Percentiles rank a stretch among this genome's conserved stretches.
phyloP scores from a whole-genome alignment of 1,140 invertebrate genomes.

The Leptopilina clavipes region DNA sequence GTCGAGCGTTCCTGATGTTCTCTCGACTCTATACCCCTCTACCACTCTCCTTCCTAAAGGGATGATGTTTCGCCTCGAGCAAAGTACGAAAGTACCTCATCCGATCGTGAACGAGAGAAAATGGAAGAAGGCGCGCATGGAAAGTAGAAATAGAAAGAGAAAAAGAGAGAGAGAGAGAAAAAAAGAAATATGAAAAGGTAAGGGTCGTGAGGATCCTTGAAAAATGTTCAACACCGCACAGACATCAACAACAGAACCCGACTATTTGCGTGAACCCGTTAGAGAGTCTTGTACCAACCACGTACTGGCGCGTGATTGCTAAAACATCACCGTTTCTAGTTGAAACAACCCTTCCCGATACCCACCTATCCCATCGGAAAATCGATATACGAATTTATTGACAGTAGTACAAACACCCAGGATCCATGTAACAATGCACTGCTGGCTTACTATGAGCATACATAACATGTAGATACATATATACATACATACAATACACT shows the following conservation, averaged over 20 bases:
- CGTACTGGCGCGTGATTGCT: constrained; percentile 20
- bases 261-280: constrained; percentile 26
- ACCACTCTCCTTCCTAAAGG: background rate
- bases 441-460: background rate
- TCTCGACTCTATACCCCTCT: background rate
- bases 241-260: constrained; percentile 24
- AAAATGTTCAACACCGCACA: constrained; percentile 9
- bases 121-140: background rate
- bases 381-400: constrained; percentile 23
- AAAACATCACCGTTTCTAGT: constrained; percentile 29
- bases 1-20: constrained; percentile 7
- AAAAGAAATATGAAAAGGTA: constrained; percentile 34
- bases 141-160: constrained; percentile 24
- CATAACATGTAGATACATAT: background rate
- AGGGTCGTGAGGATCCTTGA: constrained; percentile 34
- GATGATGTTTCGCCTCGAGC: constrained; percentile 33
- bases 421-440: constrained; percentile 30
- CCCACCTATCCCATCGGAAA: background rate
- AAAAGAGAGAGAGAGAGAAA: constrained; percentile 33
- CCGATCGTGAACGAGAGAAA: constrained; percentile 35
- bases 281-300: constrained; percentile 25
- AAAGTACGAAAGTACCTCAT: constrained; percentile 15
- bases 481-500: background rate
- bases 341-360: constrained; percentile 25
- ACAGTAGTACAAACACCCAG: constrained; percentile 19